Percentiles rank a stretch among this genome's conserved stretches.
phyloP scores from a whole-genome alignment of 2,113 vertebrate genomes.

The Emydocephalus ijimae region DNA sequence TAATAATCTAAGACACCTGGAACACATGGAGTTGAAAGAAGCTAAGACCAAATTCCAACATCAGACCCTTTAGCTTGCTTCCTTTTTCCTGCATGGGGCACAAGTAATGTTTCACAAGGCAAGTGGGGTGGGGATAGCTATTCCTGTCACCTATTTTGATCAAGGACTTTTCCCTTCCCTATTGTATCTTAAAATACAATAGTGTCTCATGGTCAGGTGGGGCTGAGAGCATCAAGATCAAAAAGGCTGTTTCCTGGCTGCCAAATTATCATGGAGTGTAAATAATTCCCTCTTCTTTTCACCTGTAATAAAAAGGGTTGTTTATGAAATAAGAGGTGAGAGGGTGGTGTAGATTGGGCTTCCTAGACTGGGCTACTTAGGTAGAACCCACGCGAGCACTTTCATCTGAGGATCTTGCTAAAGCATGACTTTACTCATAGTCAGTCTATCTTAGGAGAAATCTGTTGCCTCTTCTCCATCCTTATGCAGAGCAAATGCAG shows the following conservation, averaged over 20 bases:
- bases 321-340: background rate
- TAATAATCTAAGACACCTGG: background rate
- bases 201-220: background rate
- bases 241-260: background rate
- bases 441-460: fast-evolving
- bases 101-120: background rate
- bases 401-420: background rate
- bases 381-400: background rate
- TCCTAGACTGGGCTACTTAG: background rate
- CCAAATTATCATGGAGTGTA: background rate
- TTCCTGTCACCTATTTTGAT: background rate
- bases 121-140: background rate
- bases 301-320: background rate
- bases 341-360: background rate
- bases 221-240: background rate
- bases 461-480: fast-evolving
- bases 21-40: background rate
- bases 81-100: background rate
- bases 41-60: background rate
- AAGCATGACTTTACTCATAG: background rate
- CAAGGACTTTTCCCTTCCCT: background rate
- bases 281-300: background rate
- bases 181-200: background rate
- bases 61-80: background rate
- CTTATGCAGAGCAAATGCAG: background rate